These are phyloP conservation scores for Sebastes variabilis DNA, from an alignment of 2,797 vertebrate species.

Conservation along the genomic window DNA sequence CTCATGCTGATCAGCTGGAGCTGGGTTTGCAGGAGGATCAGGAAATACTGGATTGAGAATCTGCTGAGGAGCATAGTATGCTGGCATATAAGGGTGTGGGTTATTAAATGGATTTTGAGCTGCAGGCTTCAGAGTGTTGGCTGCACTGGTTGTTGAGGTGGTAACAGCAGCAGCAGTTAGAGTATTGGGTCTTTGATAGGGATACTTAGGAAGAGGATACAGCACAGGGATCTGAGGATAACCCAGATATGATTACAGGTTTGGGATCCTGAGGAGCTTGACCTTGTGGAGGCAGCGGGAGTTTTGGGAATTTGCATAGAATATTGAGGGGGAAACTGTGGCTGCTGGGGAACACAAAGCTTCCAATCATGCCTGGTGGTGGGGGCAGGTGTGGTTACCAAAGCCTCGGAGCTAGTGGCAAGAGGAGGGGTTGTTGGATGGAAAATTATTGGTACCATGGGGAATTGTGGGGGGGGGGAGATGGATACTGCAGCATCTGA, in stretches of 20 bases:
- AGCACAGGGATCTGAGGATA: constrained; percentile 19
- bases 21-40: constrained; percentile 13
- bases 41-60: constrained; percentile 21
- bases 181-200: background rate
- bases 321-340: constrained; percentile 24
- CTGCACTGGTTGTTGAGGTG: background rate
- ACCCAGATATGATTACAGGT: background rate
- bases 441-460: constrained; percentile 20
- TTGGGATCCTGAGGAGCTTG: background rate
- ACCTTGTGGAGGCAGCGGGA: background rate
- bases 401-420: background rate
- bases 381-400: constrained; percentile 1
- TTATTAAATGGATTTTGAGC: constrained; percentile 19
- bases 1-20: background rate
- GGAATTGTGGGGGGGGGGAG: constrained; percentile 18
- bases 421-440: constrained; percentile 1
- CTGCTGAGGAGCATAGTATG: constrained; percentile 13
- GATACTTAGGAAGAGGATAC: constrained; percentile 16
- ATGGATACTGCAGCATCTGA: background rate
- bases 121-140: background rate
- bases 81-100: constrained; percentile 21
- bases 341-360: constrained; percentile 1
- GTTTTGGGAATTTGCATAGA: background rate
- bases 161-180: background rate
- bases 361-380: background rate